phyloP scores from a whole-genome alignment of 2,888 invertebrate genomes.

The Gnatocerus cornutus region DNA sequence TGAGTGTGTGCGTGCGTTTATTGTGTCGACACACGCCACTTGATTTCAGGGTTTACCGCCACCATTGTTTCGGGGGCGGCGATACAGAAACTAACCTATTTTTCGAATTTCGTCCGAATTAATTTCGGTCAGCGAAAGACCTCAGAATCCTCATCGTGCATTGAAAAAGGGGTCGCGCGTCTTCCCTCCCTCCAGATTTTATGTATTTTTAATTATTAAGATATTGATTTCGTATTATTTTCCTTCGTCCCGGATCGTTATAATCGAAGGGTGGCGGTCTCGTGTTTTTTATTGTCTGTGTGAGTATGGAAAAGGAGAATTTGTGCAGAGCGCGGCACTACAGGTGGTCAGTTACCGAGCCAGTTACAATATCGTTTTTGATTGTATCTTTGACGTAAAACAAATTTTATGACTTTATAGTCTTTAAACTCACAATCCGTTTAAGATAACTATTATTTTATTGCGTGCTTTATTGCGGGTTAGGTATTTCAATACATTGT shows the following conservation, averaged over 20 bases:
- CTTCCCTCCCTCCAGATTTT: slow-evolving; percentile 61
- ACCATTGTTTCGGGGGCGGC: slow-evolving; percentile 21
- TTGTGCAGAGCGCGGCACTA: slow-evolving; percentile 47
- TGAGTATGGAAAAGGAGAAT: slow-evolving; percentile 22
- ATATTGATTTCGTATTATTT: slow-evolving; percentile 66
- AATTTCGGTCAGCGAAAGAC: slow-evolving; percentile 23
- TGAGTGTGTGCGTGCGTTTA: slow-evolving; percentile 25
- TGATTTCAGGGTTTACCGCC: slow-evolving; percentile 44
- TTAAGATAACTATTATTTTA: slow-evolving; percentile 51
- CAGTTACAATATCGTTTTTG: slow-evolving; percentile 58
- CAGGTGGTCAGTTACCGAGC: slow-evolving; percentile 60
- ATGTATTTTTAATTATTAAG: slow-evolving; percentile 67
- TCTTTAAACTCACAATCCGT: slow-evolving; percentile 51
- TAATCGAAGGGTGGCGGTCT: slow-evolving; percentile 56
- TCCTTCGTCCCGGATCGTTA: slow-evolving; percentile 61
- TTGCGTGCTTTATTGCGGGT: slow-evolving; percentile 44
- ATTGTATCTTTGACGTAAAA: slow-evolving; percentile 56
- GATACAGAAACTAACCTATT: background rate
- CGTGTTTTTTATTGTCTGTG: slow-evolving; percentile 10
- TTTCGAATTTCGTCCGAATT: background rate
- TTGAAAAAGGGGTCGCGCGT: slow-evolving; percentile 51
- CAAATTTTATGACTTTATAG: slow-evolving; percentile 55
- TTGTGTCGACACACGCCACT: slow-evolving; percentile 42
- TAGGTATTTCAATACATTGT: slow-evolving; percentile 32
- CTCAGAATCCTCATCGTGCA: slow-evolving; percentile 26